Evolutionary conservation across 2,797 vertebrate species (phyloP), one percentile per base, ranked within the genome.

Genomic region (Lindbergichthys nudifrons): DNA sequence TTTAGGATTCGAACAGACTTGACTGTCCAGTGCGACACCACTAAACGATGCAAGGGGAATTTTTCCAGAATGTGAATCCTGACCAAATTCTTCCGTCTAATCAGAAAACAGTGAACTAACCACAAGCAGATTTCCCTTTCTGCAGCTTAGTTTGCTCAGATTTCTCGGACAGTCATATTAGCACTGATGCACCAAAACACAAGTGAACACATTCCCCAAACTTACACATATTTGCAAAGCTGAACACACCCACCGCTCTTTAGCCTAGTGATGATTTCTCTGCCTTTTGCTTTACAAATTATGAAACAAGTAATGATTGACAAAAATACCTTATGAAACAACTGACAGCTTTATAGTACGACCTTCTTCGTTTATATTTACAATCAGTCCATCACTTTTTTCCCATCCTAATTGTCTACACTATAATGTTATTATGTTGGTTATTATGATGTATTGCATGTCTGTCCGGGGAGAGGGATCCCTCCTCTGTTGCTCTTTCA

Each of bases 1-100:
- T 12, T 12, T 47, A 41, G 70, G 69, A 85, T 83, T 70, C 69
- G 81, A 84, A 56, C 39, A 75, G 82, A 80, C 75, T 67, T 85
- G 71, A 47, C 73, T 45, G 30, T 73, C 54, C 71, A 19, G 36
- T 43, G 75, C 9, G 46, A 84, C 75, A 75, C 68, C 32, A 41
- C 47, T 30, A 54, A 81, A 62, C 9, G 1, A 79, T 41, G 42
- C 41, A 2, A 57, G 32, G 58, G 59, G 41, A 56, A 75, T 68
- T 77, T 52, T 21, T 42, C 4, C 64, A 69, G n/a, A 69, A 61
- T 60, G 54, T 73, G 57, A 66, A 74, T 4, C 58, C 32, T 14
- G 18, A 21, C 65, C 48, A 21, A 43, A 54, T 6, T 19, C 30
- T 75, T 41, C 42, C 51, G 21, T 21, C 7, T 56, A 30, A 70